Evolutionary conservation across 1,140 invertebrate species (phyloP), one percentile per base, ranked within the genome.

Genomic region (Sesamia nonagrioides): DNA sequence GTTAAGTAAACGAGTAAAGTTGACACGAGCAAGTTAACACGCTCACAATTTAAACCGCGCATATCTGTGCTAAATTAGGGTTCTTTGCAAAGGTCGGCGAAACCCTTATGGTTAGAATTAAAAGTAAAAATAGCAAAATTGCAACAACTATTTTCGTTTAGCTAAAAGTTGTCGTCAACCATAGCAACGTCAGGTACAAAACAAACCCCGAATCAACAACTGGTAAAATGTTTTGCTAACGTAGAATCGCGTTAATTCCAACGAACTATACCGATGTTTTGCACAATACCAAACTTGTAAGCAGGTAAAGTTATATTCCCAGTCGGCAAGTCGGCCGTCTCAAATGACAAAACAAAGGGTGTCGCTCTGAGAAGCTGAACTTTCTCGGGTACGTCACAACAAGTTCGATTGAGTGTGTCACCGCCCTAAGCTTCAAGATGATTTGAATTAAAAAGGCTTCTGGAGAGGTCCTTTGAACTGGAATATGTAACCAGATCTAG

Each of bases 321-420:
- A 77, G 80, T 83, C 82, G 79, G 11, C 37, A 63, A 63, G 37
- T 63, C 60, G 60, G 74, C 84, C 77, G 84, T 74, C 84, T 88
- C 87, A 91, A 90, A 89, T 89, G 89, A 86, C 86, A 86, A 86
- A 88, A 88, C 85, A 88, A 83, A 87, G 86, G 82, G 86, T 85
- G 72, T 77, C 66, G 56, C n/a, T 21, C 61, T 58, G 78, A 50
- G 37, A 56, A 69, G 18, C 45, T 35, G 18, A 75, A 75, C 35
- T 83, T 80, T 54, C 71, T 78, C 71, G 56, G 40, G 48, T 54
- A 66, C 75, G 60, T 72, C 82, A 73, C 74, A 66, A 61, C 66
- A 78, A 82, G 48, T 80, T 81, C 66, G 69, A 69, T 78, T 78
- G 61, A 77, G 68, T 40, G 66, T 60, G 58, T 11, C 73, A 18